Evolutionary conservation across 2,797 vertebrate genomes (phyloP), one percentile per base, ranked within the genome.

Genomic region (Anisognathus igniventris): DNA sequence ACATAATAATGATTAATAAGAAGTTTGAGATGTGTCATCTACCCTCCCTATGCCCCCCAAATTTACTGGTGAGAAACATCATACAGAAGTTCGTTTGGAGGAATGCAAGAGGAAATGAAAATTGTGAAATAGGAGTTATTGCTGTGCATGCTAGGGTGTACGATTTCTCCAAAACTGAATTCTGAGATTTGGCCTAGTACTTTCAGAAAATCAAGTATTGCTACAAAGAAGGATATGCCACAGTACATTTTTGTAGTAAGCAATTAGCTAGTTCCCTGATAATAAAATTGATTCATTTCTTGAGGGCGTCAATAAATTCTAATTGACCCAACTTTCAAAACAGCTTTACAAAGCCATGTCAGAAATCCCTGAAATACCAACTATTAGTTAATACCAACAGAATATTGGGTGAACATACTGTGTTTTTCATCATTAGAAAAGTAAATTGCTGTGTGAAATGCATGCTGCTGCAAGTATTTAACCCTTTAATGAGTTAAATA

Each of bases 1-100:
- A 70, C 5, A 51, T 73, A 74, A 10, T 35, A 61, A 24, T 39
- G 45, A 6, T 51, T 51, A 15, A 2, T 8, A 39, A 7, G 51
- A 70, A 18, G 2, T 28, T 66, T 24, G 45, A 40, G 13, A 27
- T 31, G 8, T 51, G 30, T 51, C 12, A 16, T 64, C 12, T 37
- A 3, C n/a, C 10, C 6, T 14, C 3, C 3, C 2, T 4, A 11
- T 54, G 30, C 24, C 6, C 9, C 5, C 11, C 5, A 45, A 16
- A 57, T 47, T 45, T 72, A 10, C 17, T 78, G 42, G 6, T 72
- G 35, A 66, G 50, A 72, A 75, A 11, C 12, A 51, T 61, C 15
- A 6, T 51, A 7, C 5, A 14, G 51, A 24, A 21, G 7, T 39
- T 86, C 3, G 0, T 51, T 84, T 40, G 28, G 33, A 79, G 23